These are phyloP conservation scores for Brachypodius melanocephalos DNA, from an alignment of 2,113 vertebrate genomes.

Conservation along the genomic window DNA sequence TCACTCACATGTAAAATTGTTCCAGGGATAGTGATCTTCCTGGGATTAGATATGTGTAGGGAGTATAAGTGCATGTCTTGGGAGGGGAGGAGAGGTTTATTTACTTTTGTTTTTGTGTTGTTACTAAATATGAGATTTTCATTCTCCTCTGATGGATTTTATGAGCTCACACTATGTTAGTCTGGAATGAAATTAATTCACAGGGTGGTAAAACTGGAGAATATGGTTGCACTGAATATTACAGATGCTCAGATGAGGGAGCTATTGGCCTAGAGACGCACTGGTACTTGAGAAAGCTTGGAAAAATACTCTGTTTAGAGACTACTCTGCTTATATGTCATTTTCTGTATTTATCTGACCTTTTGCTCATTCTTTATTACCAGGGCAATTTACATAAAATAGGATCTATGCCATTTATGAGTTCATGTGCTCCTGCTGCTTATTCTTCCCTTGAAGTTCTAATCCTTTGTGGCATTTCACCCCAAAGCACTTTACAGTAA, in stretches of 20 bases:
- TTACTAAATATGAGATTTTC: not conserved
- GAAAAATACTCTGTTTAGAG: conserved; percentile 46
- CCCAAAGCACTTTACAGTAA: conserved; percentile 74
- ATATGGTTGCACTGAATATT: not conserved
- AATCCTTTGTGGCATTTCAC: conserved; percentile 72
- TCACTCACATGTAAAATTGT: not conserved
- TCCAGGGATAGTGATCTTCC: not conserved
- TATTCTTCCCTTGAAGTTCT: conserved; percentile 56
- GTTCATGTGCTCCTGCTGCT: conserved; percentile 61
- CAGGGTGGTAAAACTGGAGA: not conserved
- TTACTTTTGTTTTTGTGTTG: accelerated
- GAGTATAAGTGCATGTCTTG: not conserved
- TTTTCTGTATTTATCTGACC: conserved; percentile 70
- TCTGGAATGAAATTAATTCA: not conserved
- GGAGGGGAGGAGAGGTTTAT: not conserved
- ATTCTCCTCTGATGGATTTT: not conserved
- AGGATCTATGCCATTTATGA: conserved; percentile 66
- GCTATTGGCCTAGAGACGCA: conserved; percentile 23
- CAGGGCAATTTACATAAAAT: conserved; percentile 70
- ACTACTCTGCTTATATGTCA: conserved; percentile 36
- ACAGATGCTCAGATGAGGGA: conserved; percentile 48
- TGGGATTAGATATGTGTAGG: too few relatives aligned
- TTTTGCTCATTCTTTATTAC: conserved; percentile 67
- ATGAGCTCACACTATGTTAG: not conserved
- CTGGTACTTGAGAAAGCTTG: not conserved